Evolutionary conservation across 2,113 vertebrate species (phyloP), one percentile per base, ranked within the genome.

Genomic region (Lophura nycthemera): DNA sequence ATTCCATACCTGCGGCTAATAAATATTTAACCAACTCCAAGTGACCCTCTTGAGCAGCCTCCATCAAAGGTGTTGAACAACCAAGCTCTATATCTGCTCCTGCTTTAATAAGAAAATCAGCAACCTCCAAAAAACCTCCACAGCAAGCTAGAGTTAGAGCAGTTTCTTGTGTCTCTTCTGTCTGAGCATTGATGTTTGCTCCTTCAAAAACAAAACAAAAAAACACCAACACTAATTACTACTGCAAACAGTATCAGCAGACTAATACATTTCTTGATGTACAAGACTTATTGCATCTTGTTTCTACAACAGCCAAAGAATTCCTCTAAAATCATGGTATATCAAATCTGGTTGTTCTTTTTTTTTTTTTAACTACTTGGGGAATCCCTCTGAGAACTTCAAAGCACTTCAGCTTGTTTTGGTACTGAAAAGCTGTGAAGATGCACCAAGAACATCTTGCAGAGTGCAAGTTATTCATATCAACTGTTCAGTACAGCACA

Each of bases 111-210:
- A 99, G 98, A 76, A 99, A 99, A 95, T 99, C 99, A 0, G 99
- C 99, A 66, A 99, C 99, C 98, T 99, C 99, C 96, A 99, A 90
- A 94, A 99, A 99, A 11, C 99, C 99, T 91, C 99, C 99, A 48
- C 99, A 99, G 97, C 99, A 99, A 38, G 99, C 99, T 95, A 99
- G 97, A 72, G 99, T 99, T 82, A 99, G 95, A 8, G 99, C 99
- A 0, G 99, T 99, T 97, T 99, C 99, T 96, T 99, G 99, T 3
- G 99, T 99, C 97, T 99, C 99, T 96, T 99, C 99, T 34, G 99
- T 99, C 93, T 99, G 99, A 79, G 99, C 99, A 56, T 99, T 99
- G 96, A 99, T 99, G 97, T 99, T 99, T 47, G 99, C 99, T 97
- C 99, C 99, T 99, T 86, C 36, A 83, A 65, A 82, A 95, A 95